These are phyloP conservation scores for Xylocopa sonorina DNA, from an alignment of 1,140 invertebrate species.

Conservation along the genomic window DNA sequence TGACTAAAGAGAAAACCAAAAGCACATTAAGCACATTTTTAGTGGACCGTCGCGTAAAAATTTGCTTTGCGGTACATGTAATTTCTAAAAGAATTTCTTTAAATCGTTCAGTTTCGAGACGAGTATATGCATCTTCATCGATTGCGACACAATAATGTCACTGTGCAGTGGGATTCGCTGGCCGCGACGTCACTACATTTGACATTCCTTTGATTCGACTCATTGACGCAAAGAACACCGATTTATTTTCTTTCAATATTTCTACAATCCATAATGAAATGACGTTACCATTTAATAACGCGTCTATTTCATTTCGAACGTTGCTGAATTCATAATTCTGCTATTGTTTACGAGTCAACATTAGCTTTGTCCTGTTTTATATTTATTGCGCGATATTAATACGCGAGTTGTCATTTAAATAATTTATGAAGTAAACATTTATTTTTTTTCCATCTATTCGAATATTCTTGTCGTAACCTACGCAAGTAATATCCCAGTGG, in stretches of 20 bases:
- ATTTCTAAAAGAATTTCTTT: neutral
- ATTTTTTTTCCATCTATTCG: neutral
- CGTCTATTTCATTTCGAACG: too few species aligned
- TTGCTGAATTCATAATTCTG: neutral
- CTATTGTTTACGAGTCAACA: neutral
- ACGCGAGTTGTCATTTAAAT: neutral
- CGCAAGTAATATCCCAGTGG: constrained; percentile 3
- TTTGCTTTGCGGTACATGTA: neutral
- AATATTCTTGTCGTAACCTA: neutral
- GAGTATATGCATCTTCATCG: neutral
- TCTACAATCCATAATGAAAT: neutral
- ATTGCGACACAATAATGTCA: neutral
- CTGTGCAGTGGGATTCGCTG: neutral
- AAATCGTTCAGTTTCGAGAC: neutral
- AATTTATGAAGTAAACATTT: neutral
- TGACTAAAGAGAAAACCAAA: too few species aligned
- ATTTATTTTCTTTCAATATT: neutral
- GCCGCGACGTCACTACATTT: neutral
- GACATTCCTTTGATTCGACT: neutral
- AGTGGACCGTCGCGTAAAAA: neutral
- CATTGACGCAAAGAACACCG: neutral
- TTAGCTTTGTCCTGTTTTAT: neutral
- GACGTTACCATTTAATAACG: accelerated
- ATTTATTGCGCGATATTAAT: too few species aligned
- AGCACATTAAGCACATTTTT: neutral